phyloP scores from a whole-genome alignment of 2,888 invertebrate species.

The Agriopis leucophaearia region DNA sequence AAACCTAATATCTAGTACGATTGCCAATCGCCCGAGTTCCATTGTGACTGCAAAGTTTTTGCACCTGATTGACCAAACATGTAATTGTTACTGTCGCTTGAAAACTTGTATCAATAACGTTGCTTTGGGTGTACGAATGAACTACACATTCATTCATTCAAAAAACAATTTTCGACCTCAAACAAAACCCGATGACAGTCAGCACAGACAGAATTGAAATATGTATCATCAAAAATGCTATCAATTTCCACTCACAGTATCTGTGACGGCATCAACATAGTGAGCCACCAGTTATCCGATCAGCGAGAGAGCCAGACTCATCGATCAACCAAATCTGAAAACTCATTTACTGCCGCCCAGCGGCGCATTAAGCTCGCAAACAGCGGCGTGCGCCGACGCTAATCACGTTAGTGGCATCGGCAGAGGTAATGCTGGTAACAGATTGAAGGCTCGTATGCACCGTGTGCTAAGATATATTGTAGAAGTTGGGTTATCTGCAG shows the following conservation, averaged over 20 bases:
- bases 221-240: constrained; percentile 28
- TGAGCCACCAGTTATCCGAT: constrained; percentile 32
- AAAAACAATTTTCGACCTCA: too few relatives aligned
- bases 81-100: neutral
- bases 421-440: constrained; percentile 71
- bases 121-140: neutral
- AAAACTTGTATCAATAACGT: neutral
- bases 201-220: constrained; percentile 11
- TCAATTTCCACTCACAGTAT: constrained; percentile 26
- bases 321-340: constrained; percentile 47
- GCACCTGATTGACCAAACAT: neutral
- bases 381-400: constrained; percentile 68
- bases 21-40: neutral
- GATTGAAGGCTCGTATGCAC: constrained; percentile 51
- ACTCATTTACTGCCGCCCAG: constrained; percentile 44
- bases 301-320: constrained; percentile 38
- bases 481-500: neutral
- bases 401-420: constrained; percentile 77
- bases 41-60: neutral
- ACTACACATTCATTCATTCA: constrained; percentile 7
- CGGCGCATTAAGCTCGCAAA: constrained; percentile 70
- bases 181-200: constrained; percentile 3
- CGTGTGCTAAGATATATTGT: constrained; percentile 5
- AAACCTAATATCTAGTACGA: neutral
- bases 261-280: constrained; percentile 27